Evolutionary conservation across 2,888 invertebrate species (phyloP).

Genomic region (Drosophila flavopinicola): DNA sequence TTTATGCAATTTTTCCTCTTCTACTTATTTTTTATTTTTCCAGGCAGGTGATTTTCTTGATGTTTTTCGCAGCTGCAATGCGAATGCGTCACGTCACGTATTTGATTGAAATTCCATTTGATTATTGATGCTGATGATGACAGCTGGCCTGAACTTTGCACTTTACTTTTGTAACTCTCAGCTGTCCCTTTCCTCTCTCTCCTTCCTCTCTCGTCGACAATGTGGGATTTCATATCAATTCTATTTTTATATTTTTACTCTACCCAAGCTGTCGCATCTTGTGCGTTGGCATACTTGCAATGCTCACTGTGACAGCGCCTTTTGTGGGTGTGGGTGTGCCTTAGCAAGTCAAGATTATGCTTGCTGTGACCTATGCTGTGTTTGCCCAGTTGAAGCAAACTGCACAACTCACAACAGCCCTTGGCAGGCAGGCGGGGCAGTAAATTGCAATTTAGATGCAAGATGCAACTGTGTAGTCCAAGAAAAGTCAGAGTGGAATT

Average conservation of each 20-base stretch:
- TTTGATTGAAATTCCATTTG: conserved; percentile 69
- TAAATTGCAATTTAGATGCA: neutral
- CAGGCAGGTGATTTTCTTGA: conserved; percentile 13
- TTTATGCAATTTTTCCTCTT: conserved; percentile 32
- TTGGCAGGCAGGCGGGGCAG: neutral
- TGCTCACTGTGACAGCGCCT: conserved; percentile 27
- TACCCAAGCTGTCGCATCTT: conserved; percentile 34
- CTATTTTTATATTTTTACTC: conserved; percentile 32
- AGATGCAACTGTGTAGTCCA: too few relatives aligned
- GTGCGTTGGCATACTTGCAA: conserved; percentile 34
- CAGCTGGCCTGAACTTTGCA: conserved; percentile 43
- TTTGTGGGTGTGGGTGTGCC: neutral
- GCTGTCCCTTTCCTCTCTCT: neutral
- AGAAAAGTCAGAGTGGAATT: too few relatives aligned
- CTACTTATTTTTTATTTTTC: conserved; percentile 1
- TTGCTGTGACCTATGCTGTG: conserved; percentile 11
- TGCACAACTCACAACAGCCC: neutral
- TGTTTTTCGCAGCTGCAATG: conserved; percentile 11
- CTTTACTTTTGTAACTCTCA: conserved; percentile 15
- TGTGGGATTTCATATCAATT: conserved; percentile 4
- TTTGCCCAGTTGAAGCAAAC: conserved; percentile 9
- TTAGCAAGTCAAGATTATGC: conserved; percentile 13
- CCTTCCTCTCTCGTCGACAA: too few relatives aligned
- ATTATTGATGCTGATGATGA: conserved; percentile 50
- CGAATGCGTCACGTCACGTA: conserved; percentile 55